Conservation (phyloP, 2,888 invertebrate species). For the Drosophila vallismaia region DNA sequence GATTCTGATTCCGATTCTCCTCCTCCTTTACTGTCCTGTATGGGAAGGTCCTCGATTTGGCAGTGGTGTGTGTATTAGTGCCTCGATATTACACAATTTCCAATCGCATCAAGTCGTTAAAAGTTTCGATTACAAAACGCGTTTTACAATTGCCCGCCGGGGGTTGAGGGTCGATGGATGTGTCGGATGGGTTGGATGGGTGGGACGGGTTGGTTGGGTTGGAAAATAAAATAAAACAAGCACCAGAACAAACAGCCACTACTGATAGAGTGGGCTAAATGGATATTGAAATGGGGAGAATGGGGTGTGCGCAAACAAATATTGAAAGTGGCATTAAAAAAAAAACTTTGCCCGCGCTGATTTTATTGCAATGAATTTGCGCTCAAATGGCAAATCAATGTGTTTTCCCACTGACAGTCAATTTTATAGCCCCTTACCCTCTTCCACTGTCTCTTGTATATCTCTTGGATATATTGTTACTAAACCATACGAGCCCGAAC, state of each 20-base stretch:
- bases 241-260: conserved; percentile 32
- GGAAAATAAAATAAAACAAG: conserved; percentile 43
- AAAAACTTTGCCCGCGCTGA: conserved; percentile 66
- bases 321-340: conserved; percentile 76
- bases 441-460: too few relatives aligned
- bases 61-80: conserved; percentile 75
- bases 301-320: conserved; percentile 67
- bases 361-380: conserved; percentile 79
- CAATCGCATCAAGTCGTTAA: conserved; percentile 80
- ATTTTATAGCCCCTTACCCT: conserved; percentile 59
- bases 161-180: not conserved
- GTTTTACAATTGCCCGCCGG: conserved; percentile 70
- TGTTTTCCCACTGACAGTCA: conserved; percentile 75
- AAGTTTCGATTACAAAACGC: conserved; percentile 80
- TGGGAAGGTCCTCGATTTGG: conserved; percentile 41
- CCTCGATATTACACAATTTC: conserved; percentile 76
- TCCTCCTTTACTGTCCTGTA: not conserved
- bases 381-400: conserved; percentile 79
- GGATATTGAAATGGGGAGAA: not conserved
- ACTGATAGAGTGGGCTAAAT: conserved; percentile 8
- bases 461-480: too few relatives aligned
- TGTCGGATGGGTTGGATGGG: not conserved
- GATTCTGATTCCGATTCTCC: not conserved
- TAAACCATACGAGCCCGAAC: conserved; percentile 2
- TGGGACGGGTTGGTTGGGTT: conserved; percentile 2